A percentile compares a stretch with the other conserved stretches of the same genome.
These are phyloP conservation scores for Rhabdomys pumilio DNA, from an alignment of 2,797 vertebrate species.

Conservation along the genomic window DNA sequence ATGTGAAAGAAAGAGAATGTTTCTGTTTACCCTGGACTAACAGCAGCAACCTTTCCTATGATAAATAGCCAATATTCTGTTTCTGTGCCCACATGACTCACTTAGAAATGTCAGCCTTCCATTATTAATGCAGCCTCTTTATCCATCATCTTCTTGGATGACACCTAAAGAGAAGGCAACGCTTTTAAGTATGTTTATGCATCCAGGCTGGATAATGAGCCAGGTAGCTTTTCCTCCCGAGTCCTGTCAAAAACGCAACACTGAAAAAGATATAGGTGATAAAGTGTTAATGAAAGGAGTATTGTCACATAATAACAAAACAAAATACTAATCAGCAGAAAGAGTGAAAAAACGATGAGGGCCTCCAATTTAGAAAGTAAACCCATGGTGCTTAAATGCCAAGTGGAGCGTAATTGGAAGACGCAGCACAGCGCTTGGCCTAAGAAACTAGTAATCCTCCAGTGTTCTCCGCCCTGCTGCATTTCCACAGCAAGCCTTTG, in stretches of 20 bases:
- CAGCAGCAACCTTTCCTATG: slow-evolving; percentile 9
- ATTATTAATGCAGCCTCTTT: slow-evolving; percentile 16
- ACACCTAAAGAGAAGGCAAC: neutral
- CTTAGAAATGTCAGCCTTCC: slow-evolving; percentile 67
- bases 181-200: neutral
- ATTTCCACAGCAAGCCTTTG: neutral
- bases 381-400: neutral
- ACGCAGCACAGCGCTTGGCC: neutral
- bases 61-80: slow-evolving; percentile 17
- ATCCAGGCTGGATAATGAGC: slow-evolving; percentile 34
- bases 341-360: neutral
- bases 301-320: neutral
- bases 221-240: neutral
- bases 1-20: neutral
- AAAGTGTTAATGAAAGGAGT: neutral
- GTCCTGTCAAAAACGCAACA: neutral
- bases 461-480: neutral
- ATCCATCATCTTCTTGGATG: neutral
- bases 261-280: neutral
- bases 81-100: neutral
- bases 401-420: too few species aligned
- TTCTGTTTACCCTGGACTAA: slow-evolving; percentile 44
- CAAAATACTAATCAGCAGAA: neutral
- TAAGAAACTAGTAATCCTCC: neutral
- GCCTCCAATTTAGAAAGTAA: neutral